These are phyloP conservation scores for Plebejus argus DNA, from an alignment of 2,888 invertebrate species.

Conservation along the genomic window DNA sequence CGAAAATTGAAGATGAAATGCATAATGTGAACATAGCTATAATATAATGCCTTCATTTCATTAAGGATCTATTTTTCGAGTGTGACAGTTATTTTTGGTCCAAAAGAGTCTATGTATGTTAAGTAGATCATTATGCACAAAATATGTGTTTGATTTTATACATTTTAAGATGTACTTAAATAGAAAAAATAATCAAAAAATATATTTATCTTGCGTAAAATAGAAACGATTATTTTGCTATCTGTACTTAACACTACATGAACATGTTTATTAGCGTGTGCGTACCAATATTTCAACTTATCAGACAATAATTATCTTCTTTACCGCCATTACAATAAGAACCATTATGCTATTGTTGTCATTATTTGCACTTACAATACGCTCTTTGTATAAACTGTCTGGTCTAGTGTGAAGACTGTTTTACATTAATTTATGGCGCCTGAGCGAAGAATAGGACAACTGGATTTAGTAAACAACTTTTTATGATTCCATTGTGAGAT, in stretches of 20 bases:
- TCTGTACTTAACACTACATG: constrained; percentile 53
- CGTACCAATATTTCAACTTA: constrained; percentile 33
- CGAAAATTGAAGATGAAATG: no score
- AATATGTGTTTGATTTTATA: no score
- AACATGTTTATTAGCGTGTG: constrained; percentile 71
- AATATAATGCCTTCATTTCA: no score
- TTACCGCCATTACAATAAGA: neutral
- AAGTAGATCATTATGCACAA: no score
- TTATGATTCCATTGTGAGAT: neutral
- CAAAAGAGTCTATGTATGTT: no score
- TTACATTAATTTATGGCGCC: neutral
- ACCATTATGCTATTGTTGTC: neutral
- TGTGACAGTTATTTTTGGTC: no score
- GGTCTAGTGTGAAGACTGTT: constrained; percentile 15
- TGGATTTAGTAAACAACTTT: constrained; percentile 2
- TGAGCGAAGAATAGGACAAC: neutral
- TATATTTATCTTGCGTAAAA: neutral
- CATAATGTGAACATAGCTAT: no score
- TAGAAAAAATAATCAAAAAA: no score
- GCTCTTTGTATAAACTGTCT: constrained; percentile 9
- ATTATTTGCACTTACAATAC: neutral
- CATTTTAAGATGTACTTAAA: no score
- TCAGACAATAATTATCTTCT: neutral
- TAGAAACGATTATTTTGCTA: neutral
- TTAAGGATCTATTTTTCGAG: no score